Base-by-base conservation (phyloP, 2,113 vertebrate genomes). In the Stomatorhinus ivindoensis region DNA sequence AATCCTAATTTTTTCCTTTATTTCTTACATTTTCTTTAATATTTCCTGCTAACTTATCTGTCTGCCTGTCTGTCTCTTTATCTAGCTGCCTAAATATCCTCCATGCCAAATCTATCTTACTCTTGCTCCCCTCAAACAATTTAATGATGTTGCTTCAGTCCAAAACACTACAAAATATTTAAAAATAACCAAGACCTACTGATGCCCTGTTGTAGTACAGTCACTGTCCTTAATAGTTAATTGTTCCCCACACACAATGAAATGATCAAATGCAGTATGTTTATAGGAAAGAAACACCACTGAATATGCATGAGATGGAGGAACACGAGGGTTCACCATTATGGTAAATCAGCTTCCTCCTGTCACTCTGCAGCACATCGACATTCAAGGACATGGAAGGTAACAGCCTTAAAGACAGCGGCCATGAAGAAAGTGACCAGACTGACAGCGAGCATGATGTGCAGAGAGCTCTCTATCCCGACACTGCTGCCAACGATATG, bases 351-450 rank as follows among this genome's bases (percentile, higher is more conserved):
- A 24, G 7, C 35, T 58, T 87, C 35, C 9, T 3, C 19, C 10
- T 39, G 24, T 46, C 35, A 2, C 42, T 9, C 48, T 44, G 92
- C 95, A 99, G 98, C 97, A 99, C 97, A 92, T 99, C 98, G 89
- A 99, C 98, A 9, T 99, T 99, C 97, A 99, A 99, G 94, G 98
- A 99, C 96, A 96, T 99, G 95, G 98, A 99, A 92, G 98, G 98
- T 91, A 99, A 99, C 96, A 99, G 98, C 91, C 96, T 99, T 94
- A 99, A 99, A 96, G 98, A 99, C 95, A 99, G 98, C 0, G 98
- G 98, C 21, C 98, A 99, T 0, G 98, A 99, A 94, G 98, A 99
- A 94, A 99, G 98, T 0, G 98, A 99, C 96, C 98, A 99, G 95
- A 99, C 98, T 2, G 98, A 99, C 96, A 99, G 98, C 1, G 98